Conservation (phyloP, 2,113 vertebrate species). For the Zosterops borbonicus region DNA sequence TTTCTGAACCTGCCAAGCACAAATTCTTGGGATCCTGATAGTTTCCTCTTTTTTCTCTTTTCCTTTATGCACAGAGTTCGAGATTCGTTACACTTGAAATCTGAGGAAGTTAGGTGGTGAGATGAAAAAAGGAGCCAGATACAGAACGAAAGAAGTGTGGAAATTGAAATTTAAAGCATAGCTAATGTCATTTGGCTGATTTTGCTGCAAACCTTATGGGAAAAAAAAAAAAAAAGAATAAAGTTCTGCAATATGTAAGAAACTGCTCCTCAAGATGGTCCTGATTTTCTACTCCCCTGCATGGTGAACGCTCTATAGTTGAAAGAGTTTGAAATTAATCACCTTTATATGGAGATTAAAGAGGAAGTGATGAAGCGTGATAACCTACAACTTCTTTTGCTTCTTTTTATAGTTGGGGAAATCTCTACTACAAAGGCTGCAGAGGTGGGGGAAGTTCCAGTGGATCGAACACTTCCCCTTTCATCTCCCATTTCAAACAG, state of each 20-base stretch:
- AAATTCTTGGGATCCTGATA: neutral
- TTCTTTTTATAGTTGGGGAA: neutral
- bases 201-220: neutral
- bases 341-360: slow-evolving; percentile 16
- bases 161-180: slow-evolving; percentile 61
- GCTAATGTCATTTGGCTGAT: slow-evolving; percentile 65
- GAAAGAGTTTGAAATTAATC: slow-evolving; percentile 36
- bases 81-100: slow-evolving; percentile 39
- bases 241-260: neutral
- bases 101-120: slow-evolving; percentile 39
- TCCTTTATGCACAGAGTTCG: neutral
- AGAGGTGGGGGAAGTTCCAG: neutral
- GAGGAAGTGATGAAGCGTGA: neutral
- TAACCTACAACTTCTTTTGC: slow-evolving; percentile 1
- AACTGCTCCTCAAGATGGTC: neutral
- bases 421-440: neutral
- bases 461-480: neutral
- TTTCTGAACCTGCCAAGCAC: neutral
- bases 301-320: neutral
- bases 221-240: neutral
- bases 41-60: neutral
- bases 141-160: slow-evolving; percentile 42
- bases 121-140: slow-evolving; percentile 45
- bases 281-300: neutral
- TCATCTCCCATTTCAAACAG: neutral